Base-by-base conservation (phyloP, 2,113 vertebrate genomes). In the Paraplagusia blochii region DNA sequence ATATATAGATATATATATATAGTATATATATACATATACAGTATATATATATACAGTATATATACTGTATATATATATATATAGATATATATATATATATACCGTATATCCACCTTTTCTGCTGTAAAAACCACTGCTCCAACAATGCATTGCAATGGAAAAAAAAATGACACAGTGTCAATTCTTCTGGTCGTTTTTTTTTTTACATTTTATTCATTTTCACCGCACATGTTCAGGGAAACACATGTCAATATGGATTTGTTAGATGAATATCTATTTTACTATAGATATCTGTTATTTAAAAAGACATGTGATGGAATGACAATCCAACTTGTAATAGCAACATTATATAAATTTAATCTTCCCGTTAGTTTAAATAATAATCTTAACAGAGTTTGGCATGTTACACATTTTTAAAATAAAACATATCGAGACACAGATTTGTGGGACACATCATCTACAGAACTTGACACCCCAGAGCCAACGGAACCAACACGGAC, bases 181-280 rank as follows among this genome's bases (percentile, higher is more conserved):
- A 70, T 52, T 46, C 35, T 71, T 76, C 22, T 29, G 22, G 22
- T 76, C 61, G 82, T 76, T 36, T 73, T 15, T 63, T 83, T 76
- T 36, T 73, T 15, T 63, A 67, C 83, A 80, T 80, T 89, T 89
- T 90, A 87, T 88, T 88, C 63, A 80, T 85, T 79, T 84, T 81
- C 76, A 85, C 77, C 58, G 66, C 77, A 90, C 79, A 90, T 86
- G 72, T 87, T 82, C 55, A 84, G 72, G 77, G 76, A 84, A 85
- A 83, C 77, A 81, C 73, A 82, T 88, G 82, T 83, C 80, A 78
- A 81, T 69, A 82, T 84, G 80, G 74, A 74, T 79, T 73, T 76
- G 79, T 84, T 86, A 88, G 80, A 85, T 85, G 77, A 74, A 84
- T 83, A 81, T 88, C 78, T 87, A 81, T 84, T 80, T 66, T 66